phyloP scores from a whole-genome alignment of 2,113 vertebrate genomes.

The Melanostigma gelatinosum region DNA sequence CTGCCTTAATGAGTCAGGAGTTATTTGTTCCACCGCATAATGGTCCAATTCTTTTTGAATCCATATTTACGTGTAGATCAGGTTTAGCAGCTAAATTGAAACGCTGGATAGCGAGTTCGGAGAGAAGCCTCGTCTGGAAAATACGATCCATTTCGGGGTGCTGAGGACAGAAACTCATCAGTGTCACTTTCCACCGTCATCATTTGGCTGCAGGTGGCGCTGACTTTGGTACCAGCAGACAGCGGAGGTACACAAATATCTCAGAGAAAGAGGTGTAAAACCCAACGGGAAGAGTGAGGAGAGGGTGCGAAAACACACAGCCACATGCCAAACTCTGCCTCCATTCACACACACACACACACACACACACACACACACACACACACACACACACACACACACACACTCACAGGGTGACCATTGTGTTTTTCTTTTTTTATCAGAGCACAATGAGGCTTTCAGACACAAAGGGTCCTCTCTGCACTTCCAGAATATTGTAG shows the following conservation, averaged over 20 bases:
- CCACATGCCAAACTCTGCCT: slow-evolving; percentile 51
- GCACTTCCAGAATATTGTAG: slow-evolving; percentile 61
- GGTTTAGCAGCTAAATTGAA: slow-evolving; percentile 12
- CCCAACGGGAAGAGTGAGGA: slow-evolving; percentile 37
- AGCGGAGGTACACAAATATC: slow-evolving; percentile 23
- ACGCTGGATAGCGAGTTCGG: not conserved
- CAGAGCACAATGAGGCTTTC: slow-evolving; percentile 60
- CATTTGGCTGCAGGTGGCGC: slow-evolving; percentile 19
- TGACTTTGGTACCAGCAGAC: not conserved
- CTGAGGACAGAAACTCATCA: slow-evolving; percentile 6
- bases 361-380: slow-evolving; percentile 36
- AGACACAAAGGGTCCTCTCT: slow-evolving; percentile 47
- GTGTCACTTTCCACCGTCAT: slow-evolving; percentile 31
- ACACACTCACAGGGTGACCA: slow-evolving; percentile 36
- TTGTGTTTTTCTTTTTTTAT: slow-evolving; percentile 42
- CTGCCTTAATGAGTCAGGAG: not conserved
- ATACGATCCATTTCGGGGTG: slow-evolving; percentile 8
- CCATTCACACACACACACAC: slow-evolving; percentile 40
- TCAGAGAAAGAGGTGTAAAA: slow-evolving; percentile 46
- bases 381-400: slow-evolving; percentile 37
- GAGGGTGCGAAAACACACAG: slow-evolving; percentile 59
- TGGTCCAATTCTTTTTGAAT: not conserved
- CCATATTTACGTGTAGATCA: slow-evolving; percentile 3
- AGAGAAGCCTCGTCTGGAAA: slow-evolving; percentile 11
- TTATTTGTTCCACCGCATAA: not conserved